Evolutionary conservation across 2,888 invertebrate species (phyloP).

Genomic region (Lumbricus terrestris): DNA sequence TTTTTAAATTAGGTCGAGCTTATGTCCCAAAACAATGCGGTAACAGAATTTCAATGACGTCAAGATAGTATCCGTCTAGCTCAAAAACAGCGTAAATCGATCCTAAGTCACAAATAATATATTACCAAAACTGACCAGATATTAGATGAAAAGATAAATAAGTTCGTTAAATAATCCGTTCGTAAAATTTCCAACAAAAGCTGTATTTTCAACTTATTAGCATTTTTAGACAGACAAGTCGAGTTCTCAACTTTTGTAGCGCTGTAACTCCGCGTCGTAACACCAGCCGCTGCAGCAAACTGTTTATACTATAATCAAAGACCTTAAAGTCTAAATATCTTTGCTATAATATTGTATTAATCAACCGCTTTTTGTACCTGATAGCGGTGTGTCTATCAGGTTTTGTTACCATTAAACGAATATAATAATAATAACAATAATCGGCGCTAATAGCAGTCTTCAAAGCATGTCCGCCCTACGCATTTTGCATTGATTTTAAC

Average conservation of each 20-base stretch:
- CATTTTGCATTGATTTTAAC: no score
- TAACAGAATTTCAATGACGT: not conserved
- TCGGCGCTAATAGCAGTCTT: no score
- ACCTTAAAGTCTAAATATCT: no score
- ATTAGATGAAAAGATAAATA: not conserved
- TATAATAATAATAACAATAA: no score
- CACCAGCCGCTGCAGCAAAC: no score
- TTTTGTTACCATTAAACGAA: no score
- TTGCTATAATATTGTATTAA: no score
- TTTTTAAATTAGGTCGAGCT: not conserved
- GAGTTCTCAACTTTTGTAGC: not conserved
- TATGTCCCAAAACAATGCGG: not conserved
- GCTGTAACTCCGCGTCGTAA: not conserved
- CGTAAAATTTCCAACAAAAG: slow-evolving; percentile 3
- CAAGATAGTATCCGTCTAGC: not conserved
- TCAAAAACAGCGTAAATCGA: not conserved
- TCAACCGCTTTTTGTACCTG: no score
- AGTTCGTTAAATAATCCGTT: not conserved
- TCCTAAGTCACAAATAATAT: not conserved
- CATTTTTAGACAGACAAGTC: not conserved
- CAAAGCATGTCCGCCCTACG: no score
- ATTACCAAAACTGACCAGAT: not conserved
- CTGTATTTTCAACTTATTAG: not conserved
- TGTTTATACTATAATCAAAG: no score
- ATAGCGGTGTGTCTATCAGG: no score